Evolutionary conservation across 2,113 vertebrate genomes (phyloP).

Genomic region (Melanostigma gelatinosum): DNA sequence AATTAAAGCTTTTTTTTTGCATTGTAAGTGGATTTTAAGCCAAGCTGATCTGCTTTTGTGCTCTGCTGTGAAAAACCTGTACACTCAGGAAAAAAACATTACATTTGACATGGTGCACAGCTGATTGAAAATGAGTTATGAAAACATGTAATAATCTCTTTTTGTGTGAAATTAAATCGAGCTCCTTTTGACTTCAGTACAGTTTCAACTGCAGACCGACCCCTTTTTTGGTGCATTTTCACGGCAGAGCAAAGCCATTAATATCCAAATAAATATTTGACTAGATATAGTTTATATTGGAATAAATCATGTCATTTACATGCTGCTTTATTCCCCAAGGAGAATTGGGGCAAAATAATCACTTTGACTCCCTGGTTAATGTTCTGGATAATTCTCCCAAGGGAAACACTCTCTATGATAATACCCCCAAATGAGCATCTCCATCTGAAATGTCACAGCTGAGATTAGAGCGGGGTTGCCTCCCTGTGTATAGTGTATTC

Average conservation of each 20-base stretch:
- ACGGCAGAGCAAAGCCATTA: slow-evolving; percentile 65
- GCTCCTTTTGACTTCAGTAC: slow-evolving; percentile 27
- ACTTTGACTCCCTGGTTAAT: slow-evolving; percentile 82
- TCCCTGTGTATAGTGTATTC: slow-evolving; percentile 25
- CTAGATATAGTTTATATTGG: slow-evolving; percentile 68
- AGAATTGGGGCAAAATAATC: slow-evolving; percentile 73
- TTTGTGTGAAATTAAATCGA: slow-evolving; percentile 50
- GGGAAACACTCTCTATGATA: slow-evolving; percentile 82
- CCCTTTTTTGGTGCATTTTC: slow-evolving; percentile 47
- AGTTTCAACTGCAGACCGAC: slow-evolving; percentile 29
- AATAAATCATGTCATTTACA: slow-evolving; percentile 76
- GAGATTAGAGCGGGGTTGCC: slow-evolving; percentile 45
- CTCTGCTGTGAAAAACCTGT: slow-evolving; percentile 70
- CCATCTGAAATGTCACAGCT: slow-evolving; percentile 77
- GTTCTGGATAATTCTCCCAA: slow-evolving; percentile 81
- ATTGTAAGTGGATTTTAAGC: slow-evolving; percentile 69
- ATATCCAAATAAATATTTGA: slow-evolving; percentile 75
- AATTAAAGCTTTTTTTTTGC: slow-evolving; percentile 74
- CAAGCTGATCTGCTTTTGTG: slow-evolving; percentile 74
- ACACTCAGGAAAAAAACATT: slow-evolving; percentile 60
- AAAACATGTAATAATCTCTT: slow-evolving; percentile 63
- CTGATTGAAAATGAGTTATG: slow-evolving; percentile 55
- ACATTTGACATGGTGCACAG: slow-evolving; percentile 51
- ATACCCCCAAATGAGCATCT: slow-evolving; percentile 74
- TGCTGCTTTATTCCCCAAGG: slow-evolving; percentile 69